Evolutionary conservation across 2,113 vertebrate species (phyloP), one percentile per base, ranked within the genome.

Genomic region (Progne subis): DNA sequence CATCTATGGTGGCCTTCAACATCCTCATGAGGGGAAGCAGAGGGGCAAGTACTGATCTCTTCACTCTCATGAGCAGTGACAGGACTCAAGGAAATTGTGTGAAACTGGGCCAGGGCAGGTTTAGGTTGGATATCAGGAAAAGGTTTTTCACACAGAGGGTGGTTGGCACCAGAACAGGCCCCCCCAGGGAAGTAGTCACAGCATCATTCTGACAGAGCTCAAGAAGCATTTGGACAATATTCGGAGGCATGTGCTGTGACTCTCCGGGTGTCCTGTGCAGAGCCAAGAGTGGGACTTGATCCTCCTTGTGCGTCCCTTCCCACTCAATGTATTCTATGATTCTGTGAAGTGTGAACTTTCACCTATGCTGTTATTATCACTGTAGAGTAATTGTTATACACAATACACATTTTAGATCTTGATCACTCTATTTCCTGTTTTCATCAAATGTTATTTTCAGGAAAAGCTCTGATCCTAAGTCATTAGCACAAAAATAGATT

Each of bases 301-400:
- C 17, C 31, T 69, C n/a, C 18, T 41, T 41, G 17, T 26, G 63
- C 0, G 0, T 41, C 34, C 17, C 12, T 69, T 76, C 8, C 17
- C 37, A 69, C 21, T 26, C 20, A 47, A 37, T 0, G 0, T 76
- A 41, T 31, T 82, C 17, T 26, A 15, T 34, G 55, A 34, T 47
- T 69, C 41, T 31, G 9, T 41, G 70, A 61, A 82, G 20, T 23
- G 14, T 37, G 43, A 70, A 43, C 43, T 83, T 84, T 69, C 52
- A 61, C 13, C 14, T 31, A 4, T 43, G 12, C 20, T 20, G 16
- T 3, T 70, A 26, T 64, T 59, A 28, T 19, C 44, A 18, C 24
- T 53, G 7, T 11, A 64, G 37, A 67, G 57, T 52, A 82, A 76
- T 47, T 78, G 13, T 18, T 67, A 18, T 55, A 7, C 4, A 29